Percentiles rank a stretch among this genome's conserved stretches.
Conservation (phyloP, 2,888 invertebrate species). For the Melangyna quadrimaculata region DNA sequence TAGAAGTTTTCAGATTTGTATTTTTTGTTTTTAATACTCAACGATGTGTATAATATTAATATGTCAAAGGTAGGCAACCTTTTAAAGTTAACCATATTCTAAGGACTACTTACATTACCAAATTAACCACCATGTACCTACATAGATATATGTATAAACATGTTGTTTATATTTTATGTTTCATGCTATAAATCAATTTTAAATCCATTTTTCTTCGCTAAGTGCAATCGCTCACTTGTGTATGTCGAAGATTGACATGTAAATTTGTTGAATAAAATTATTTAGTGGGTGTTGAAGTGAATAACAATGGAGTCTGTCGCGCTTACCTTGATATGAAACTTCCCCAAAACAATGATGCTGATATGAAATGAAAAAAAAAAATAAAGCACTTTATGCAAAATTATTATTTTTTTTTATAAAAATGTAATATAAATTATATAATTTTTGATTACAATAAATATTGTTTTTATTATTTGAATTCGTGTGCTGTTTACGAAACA, state of each 20-base stretch:
- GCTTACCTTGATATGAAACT: not conserved
- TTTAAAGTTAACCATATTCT: too few relatives aligned
- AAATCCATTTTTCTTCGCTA: not conserved
- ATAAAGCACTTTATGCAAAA: constrained; percentile 21
- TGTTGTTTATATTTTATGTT: not conserved
- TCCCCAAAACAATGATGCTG: not conserved
- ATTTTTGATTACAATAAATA: constrained; percentile 25
- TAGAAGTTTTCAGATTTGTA: too few relatives aligned
- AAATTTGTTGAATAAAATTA: constrained; percentile 16
- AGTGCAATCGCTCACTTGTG: not conserved
- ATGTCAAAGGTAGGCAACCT: too few relatives aligned
- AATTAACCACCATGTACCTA: too few relatives aligned
- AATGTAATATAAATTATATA: constrained; percentile 1
- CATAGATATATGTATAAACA: not conserved
- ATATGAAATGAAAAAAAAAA: not conserved
- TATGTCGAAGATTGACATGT: constrained; percentile 18
- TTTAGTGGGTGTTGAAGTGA: not conserved
- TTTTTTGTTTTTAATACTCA: too few relatives aligned
- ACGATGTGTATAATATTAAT: too few relatives aligned
- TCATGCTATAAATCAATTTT: not conserved
- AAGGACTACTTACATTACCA: too few relatives aligned
- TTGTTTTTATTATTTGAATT: not conserved
- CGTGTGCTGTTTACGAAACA: not conserved
- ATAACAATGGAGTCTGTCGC: not conserved
- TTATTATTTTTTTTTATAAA: constrained; percentile 17